Conservation (phyloP, 1,140 invertebrate species). For the Bombus affinis region DNA sequence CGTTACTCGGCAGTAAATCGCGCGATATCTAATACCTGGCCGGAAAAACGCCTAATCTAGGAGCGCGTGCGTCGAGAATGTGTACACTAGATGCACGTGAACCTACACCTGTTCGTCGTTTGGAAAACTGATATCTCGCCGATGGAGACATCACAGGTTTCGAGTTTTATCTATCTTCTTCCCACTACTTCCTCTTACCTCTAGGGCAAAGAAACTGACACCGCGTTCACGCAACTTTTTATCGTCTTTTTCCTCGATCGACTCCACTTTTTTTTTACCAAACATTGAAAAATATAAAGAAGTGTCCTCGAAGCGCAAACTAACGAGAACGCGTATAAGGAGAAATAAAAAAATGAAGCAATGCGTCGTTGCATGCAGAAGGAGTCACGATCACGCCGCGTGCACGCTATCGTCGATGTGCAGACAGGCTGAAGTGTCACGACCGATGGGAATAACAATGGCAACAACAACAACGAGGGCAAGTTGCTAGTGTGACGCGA, state of each 20-base stretch:
- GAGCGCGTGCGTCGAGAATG: background rate
- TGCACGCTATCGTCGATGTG: constrained; percentile 35
- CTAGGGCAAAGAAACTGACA: too few species aligned
- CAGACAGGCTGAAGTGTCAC: background rate
- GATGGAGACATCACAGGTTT: background rate
- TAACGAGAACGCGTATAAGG: background rate
- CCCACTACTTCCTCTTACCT: too few species aligned
- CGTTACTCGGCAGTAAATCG: constrained; percentile 34
- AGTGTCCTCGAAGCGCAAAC: too few species aligned
- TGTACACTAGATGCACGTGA: constrained; percentile 15
- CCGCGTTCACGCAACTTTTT: too few species aligned
- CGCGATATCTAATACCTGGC: constrained; percentile 20
- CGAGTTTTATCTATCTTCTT: too few species aligned
- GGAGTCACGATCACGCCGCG: constrained; percentile 50
- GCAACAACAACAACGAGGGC: constrained; percentile 29
- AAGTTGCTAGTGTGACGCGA: constrained; percentile 9
- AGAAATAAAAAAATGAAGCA: background rate
- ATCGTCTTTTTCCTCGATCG: too few species aligned
- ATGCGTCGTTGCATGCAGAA: background rate
- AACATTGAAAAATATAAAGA: too few species aligned
- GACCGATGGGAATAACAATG: constrained; percentile 34
- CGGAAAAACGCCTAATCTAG: constrained; percentile 31
- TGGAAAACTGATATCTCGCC: constrained; percentile 6
- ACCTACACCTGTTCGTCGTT: constrained; percentile 11
- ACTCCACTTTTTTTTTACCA: too few species aligned